Percentiles rank a stretch among this genome's conserved stretches.
Evolutionary conservation across 1,140 invertebrate genomes (phyloP).

Genomic region (Limonius californicus): DNA sequence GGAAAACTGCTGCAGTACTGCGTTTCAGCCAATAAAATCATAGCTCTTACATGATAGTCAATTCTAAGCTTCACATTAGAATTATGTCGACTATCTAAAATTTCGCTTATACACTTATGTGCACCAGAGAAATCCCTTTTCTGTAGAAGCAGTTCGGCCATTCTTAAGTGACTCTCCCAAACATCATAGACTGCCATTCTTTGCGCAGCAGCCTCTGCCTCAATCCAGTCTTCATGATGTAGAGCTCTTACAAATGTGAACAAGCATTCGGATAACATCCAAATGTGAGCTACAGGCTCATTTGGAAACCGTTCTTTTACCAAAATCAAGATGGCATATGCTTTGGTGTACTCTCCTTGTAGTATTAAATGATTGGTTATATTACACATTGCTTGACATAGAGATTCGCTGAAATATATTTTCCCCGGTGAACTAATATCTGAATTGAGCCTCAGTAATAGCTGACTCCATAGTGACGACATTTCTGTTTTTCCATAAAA

Average conservation of each 20-base stretch:
- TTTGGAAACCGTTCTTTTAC: conserved; percentile 60
- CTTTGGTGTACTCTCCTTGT: conserved; percentile 59
- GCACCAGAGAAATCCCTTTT: conserved; percentile 65
- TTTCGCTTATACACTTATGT: conserved; percentile 54
- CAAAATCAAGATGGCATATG: conserved; percentile 53
- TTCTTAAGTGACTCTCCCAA: conserved; percentile 62
- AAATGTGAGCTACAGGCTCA: conserved; percentile 57
- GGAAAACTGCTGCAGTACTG: conserved; percentile 50
- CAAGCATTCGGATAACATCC: conserved; percentile 67
- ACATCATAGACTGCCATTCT: conserved; percentile 69
- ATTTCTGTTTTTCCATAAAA: conserved; percentile 84
- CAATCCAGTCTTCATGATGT: conserved; percentile 68
- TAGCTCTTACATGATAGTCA: conserved; percentile 60
- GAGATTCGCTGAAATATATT: conserved; percentile 64
- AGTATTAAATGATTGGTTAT: conserved; percentile 60
- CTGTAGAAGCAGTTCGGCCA: conserved; percentile 63
- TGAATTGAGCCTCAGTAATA: conserved; percentile 71
- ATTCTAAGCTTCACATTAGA: conserved; percentile 46
- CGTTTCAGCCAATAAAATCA: conserved; percentile 70
- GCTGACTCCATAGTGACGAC: conserved; percentile 70
- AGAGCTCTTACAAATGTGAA: conserved; percentile 58
- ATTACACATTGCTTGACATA: conserved; percentile 69
- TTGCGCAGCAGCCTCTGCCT: conserved; percentile 68
- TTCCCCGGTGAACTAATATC: conserved; percentile 50
- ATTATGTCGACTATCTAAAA: conserved; percentile 44